Conservation (phyloP, 2,797 vertebrate genomes). For the Botia kubotai region DNA sequence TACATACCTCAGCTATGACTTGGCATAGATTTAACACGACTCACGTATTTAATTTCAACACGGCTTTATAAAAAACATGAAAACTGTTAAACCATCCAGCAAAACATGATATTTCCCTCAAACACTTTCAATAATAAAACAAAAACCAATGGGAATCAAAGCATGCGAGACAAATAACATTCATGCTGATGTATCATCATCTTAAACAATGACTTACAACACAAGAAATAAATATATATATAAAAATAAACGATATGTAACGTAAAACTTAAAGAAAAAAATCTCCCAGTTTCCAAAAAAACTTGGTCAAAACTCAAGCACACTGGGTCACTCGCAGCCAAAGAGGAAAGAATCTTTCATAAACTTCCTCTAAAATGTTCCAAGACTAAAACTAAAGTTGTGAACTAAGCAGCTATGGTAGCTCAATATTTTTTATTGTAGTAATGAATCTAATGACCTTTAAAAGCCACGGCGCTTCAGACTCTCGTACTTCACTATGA, state of each 20-base stretch:
- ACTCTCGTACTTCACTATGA: too few species aligned
- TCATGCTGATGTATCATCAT: too few species aligned
- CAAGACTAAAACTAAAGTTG: not conserved
- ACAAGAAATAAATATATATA: not conserved
- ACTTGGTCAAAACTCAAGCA: slow-evolving; percentile 23
- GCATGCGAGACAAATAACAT: not conserved
- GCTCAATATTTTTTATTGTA: not conserved
- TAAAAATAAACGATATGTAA: not conserved
- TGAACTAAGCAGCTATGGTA: not conserved
- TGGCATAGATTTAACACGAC: slow-evolving; percentile 43
- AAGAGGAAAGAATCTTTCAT: slow-evolving; percentile 4
- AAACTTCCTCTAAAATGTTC: slow-evolving; percentile 39
- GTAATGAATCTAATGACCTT: not conserved
- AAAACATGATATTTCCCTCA: slow-evolving; percentile 28
- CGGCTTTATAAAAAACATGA: not conserved
- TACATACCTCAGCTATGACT: not conserved
- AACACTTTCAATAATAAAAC: not conserved
- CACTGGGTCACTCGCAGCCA: slow-evolving; percentile 4
- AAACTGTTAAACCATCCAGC: slow-evolving; percentile 35
- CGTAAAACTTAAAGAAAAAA: not conserved
- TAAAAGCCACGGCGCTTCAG: not conserved
- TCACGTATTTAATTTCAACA: slow-evolving; percentile 19
- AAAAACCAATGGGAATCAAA: not conserved
- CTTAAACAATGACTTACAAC: too few species aligned
- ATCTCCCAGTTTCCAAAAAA: slow-evolving; percentile 15